A percentile compares a stretch with the other conserved stretches of the same genome.
Conservation (phyloP, 2,888 invertebrate genomes). For the Halocaridina rubra region DNA sequence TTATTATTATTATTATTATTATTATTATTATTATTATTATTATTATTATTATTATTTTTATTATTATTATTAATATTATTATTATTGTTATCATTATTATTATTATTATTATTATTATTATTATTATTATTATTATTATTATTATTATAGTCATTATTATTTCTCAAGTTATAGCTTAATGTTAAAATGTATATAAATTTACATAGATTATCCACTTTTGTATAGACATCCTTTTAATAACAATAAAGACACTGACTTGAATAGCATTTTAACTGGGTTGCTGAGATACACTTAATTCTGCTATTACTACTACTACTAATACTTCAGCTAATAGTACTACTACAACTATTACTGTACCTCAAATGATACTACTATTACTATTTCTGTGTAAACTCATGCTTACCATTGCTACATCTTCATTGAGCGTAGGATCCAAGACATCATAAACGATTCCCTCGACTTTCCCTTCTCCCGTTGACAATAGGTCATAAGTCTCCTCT, state of each 20-base stretch:
- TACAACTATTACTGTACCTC: too few relatives aligned
- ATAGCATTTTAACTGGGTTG: too few relatives aligned
- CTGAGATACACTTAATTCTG: too few relatives aligned
- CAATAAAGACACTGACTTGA: too few relatives aligned
- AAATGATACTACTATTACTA: too few relatives aligned
- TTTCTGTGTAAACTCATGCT: too few relatives aligned
- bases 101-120: background rate
- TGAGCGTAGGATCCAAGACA: slow-evolving; percentile 11
- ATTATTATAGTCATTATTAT: slow-evolving; percentile 3
- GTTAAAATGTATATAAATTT: too few relatives aligned
- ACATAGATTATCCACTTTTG: too few relatives aligned
- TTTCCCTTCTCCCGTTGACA: slow-evolving; percentile 28
- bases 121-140: background rate
- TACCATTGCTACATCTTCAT: slow-evolving; percentile 26
- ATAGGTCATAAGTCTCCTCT: slow-evolving; percentile 41
- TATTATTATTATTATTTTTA: background rate
- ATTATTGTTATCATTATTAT: background rate
- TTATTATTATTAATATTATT: background rate
- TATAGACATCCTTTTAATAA: too few relatives aligned
- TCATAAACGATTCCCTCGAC: slow-evolving; percentile 28
- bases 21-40: background rate
- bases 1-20: background rate
- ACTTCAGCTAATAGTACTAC: too few relatives aligned
- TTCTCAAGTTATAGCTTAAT: too few relatives aligned
- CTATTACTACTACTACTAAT: too few relatives aligned